Conservation (phyloP, 2,113 vertebrate genomes). For the Emydocephalus ijimae region DNA sequence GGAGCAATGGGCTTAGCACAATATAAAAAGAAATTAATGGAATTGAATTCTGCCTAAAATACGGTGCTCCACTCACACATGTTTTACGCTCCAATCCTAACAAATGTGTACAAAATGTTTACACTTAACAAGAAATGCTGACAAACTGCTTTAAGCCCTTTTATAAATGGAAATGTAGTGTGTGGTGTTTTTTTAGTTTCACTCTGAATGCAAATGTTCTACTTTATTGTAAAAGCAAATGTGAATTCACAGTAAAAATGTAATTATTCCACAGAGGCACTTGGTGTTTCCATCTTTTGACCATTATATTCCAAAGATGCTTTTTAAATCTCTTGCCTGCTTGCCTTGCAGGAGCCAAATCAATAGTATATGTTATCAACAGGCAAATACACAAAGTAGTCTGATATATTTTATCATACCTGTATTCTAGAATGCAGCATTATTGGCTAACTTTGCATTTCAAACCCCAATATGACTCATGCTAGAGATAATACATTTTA, state of each 20-base stretch:
- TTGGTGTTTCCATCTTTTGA: constrained; percentile 4
- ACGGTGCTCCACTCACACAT: not conserved
- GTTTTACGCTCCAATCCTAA: not conserved
- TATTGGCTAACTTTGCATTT: constrained; percentile 14
- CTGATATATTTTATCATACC: not conserved
- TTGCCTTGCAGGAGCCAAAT: constrained; percentile 25
- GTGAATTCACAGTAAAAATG: not conserved
- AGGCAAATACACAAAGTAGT: not conserved
- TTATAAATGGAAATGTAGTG: not conserved
- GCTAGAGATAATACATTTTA: not conserved
- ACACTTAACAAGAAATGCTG: not conserved
- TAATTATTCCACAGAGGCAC: constrained; percentile 16
- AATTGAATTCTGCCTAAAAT: not conserved
- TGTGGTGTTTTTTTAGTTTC: not conserved
- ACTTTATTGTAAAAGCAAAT: constrained; percentile 15
- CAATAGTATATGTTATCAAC: not conserved
- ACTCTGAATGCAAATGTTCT: constrained; percentile 17
- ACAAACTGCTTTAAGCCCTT: not conserved
- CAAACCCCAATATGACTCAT: not conserved
- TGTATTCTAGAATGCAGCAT: not conserved
- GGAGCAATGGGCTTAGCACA: not conserved
- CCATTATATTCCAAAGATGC: constrained; percentile 29
- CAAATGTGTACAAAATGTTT: not conserved
- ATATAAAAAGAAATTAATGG: not conserved
- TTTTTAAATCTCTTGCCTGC: not conserved